Conservation (phyloP, 2,888 invertebrate genomes). For the Thecophora atra region DNA sequence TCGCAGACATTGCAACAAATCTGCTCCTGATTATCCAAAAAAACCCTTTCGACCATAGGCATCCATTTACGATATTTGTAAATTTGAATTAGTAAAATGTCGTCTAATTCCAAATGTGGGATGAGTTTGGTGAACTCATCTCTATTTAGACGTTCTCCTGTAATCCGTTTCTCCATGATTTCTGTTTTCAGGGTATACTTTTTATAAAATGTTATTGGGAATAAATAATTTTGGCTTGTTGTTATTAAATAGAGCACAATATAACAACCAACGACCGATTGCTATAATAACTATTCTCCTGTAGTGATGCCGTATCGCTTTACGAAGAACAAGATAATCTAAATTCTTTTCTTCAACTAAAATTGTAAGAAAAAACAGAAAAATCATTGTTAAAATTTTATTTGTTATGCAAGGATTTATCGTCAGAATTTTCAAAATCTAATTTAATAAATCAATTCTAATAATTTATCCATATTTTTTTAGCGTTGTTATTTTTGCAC, state of each 20-base stretch:
- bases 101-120: constrained; percentile 37
- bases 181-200: background rate
- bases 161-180: constrained; percentile 20
- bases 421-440: background rate
- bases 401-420: no score
- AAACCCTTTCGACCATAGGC: constrained; percentile 29
- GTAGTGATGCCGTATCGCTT: constrained; percentile 21
- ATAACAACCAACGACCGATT: constrained; percentile 33
- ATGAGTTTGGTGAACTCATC: constrained; percentile 39
- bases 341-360: constrained; percentile 42
- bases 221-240: constrained; percentile 8
- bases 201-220: constrained; percentile 3
- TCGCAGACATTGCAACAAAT: constrained; percentile 39
- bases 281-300: constrained; percentile 21
- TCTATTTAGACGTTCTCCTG: constrained; percentile 30
- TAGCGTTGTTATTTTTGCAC: no score
- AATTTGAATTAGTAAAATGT: constrained; percentile 40
- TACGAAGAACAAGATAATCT: constrained; percentile 32
- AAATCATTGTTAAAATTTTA: constrained; percentile 12
- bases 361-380: constrained; percentile 41
- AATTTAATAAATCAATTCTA: background rate
- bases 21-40: background rate
- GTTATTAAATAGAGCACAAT: constrained; percentile 12
- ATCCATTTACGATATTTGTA: constrained; percentile 29
- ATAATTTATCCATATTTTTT: background rate